Percentiles rank a stretch among this genome's conserved stretches.
Conservation (phyloP, 2,888 invertebrate genomes). For the Epicampocera succincta region DNA sequence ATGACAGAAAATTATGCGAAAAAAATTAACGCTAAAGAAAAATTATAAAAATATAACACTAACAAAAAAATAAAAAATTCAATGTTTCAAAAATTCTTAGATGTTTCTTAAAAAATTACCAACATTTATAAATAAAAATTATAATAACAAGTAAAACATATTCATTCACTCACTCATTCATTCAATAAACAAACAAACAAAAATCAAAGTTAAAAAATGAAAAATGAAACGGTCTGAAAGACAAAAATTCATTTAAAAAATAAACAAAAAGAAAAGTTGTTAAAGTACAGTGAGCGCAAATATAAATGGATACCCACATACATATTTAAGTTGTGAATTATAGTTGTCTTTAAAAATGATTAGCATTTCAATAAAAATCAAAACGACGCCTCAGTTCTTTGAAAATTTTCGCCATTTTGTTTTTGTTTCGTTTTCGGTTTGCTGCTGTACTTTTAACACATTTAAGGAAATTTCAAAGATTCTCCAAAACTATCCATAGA, state of each 20-base stretch:
- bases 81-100: slow-evolving; percentile 62
- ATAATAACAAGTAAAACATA: slow-evolving; percentile 54
- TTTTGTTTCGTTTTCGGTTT: no score
- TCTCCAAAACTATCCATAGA: no score
- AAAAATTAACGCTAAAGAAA: slow-evolving; percentile 52
- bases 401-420: no score
- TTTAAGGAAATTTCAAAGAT: not conserved
- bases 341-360: not conserved
- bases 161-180: slow-evolving; percentile 54
- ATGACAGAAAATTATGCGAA: slow-evolving; percentile 68
- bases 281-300: slow-evolving; percentile 50
- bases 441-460: not conserved
- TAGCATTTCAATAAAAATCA: not conserved
- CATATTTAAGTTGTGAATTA: slow-evolving; percentile 2
- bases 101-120: slow-evolving; percentile 63
- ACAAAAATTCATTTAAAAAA: slow-evolving; percentile 47
- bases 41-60: slow-evolving; percentile 41
- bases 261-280: no score
- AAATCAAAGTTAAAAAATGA: slow-evolving; percentile 22
- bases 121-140: slow-evolving; percentile 46
- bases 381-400: not conserved
- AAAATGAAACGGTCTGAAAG: slow-evolving; percentile 51
- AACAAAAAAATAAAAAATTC: slow-evolving; percentile 41
- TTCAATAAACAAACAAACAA: slow-evolving; percentile 29
- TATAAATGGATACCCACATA: slow-evolving; percentile 5